Evolutionary conservation across 2,113 vertebrate genomes (phyloP).

Genomic region (Oostethus manadensis): DNA sequence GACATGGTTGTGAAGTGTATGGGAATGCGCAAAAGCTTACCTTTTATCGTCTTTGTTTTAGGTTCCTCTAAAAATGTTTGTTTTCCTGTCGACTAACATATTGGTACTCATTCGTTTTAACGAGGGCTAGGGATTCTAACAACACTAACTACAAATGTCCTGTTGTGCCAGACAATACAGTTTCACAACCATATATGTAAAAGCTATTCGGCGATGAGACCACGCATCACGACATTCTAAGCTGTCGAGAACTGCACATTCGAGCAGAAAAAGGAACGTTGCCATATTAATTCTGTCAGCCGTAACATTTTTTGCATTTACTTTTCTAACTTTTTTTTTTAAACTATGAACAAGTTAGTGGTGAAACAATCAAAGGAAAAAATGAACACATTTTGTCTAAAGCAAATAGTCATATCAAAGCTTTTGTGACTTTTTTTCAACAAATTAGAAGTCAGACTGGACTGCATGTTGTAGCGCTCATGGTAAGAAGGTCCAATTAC

Average conservation of each 20-base stretch:
- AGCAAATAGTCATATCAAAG: background rate
- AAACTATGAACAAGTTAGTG: background rate
- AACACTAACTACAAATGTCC: too few relatives aligned
- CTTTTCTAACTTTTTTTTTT: background rate
- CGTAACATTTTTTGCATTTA: background rate
- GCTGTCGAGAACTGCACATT: background rate
- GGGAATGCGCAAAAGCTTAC: constrained; percentile 21
- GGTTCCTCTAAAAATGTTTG: too few relatives aligned
- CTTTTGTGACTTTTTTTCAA: background rate
- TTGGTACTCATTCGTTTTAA: too few relatives aligned
- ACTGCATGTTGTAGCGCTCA: constrained; percentile 10
- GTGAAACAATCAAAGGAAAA: background rate
- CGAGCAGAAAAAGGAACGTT: background rate
- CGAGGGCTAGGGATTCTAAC: too few relatives aligned
- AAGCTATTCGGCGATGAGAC: too few relatives aligned
- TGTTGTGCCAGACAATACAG: too few relatives aligned
- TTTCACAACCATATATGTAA: too few relatives aligned
- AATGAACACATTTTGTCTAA: background rate
- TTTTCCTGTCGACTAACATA: too few relatives aligned
- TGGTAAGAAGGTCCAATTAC: constrained; percentile 36
- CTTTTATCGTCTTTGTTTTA: constrained; percentile 29
- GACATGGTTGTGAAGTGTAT: constrained; percentile 7
- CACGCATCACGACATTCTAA: too few relatives aligned
- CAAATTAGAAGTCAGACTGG: background rate
- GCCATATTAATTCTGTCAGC: background rate